A percentile compares a stretch with the other conserved stretches of the same genome.
phyloP scores from a whole-genome alignment of 2,888 invertebrate genomes.

The Dexiosoma caninum region DNA sequence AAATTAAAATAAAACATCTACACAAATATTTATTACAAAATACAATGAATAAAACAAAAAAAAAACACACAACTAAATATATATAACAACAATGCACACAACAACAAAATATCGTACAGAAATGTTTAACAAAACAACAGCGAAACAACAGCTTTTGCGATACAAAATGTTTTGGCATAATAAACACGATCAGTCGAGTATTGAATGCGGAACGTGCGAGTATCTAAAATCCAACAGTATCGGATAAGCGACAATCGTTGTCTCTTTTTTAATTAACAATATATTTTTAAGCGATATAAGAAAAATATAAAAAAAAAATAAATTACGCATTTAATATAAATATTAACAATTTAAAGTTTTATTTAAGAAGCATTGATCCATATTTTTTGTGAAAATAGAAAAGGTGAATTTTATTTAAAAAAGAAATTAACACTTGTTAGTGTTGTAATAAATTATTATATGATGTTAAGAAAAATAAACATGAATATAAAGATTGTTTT shows the following conservation, averaged over 20 bases:
- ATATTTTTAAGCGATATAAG: background rate
- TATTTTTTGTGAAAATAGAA: background rate
- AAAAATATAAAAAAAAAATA: conserved; percentile 22
- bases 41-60: conserved; percentile 42
- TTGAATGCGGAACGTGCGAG: conserved; percentile 65
- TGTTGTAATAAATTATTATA: conserved; percentile 1
- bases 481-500: background rate
- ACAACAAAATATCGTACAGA: background rate
- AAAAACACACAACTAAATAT: conserved; percentile 28
- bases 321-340: conserved; percentile 45
- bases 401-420: conserved; percentile 24
- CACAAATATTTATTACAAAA: background rate
- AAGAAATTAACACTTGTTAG: conserved; percentile 1
- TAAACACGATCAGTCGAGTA: conserved; percentile 66
- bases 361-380: background rate
- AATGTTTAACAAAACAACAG: conserved; percentile 44
- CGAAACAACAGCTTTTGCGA: conserved; percentile 58
- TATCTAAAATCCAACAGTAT: conserved; percentile 17
- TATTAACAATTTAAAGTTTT: background rate
- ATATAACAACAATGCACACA: conserved; percentile 27
- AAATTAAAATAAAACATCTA: background rate
- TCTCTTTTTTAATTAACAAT: background rate
- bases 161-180: conserved; percentile 63
- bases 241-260: conserved; percentile 33
- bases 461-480: background rate